phyloP scores from a whole-genome alignment of 2,797 vertebrate species.

The Crocodylus rhombifer region DNA sequence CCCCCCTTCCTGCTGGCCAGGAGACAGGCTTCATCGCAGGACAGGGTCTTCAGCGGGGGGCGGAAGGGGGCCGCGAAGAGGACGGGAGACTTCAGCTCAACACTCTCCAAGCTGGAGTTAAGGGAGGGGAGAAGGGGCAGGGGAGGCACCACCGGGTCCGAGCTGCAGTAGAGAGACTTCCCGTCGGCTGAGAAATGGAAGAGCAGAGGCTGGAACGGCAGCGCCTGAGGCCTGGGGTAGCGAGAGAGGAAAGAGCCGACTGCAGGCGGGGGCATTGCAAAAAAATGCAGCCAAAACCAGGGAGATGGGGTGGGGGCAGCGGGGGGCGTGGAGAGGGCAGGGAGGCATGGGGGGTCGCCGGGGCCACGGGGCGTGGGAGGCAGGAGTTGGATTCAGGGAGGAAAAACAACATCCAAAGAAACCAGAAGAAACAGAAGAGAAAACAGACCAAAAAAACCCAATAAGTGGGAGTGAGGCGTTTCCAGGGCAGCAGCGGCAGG shows the following conservation, averaged over 20 bases:
- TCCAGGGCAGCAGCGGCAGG: slow-evolving; percentile 10
- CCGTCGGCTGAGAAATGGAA: slow-evolving; percentile 77
- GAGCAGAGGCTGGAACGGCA: slow-evolving; percentile 82
- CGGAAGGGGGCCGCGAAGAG: background rate
- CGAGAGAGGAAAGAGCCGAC: background rate
- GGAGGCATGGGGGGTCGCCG: background rate
- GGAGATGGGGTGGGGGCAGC: background rate
- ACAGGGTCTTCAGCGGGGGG: background rate
- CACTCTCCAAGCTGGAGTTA: background rate
- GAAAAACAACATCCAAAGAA: background rate
- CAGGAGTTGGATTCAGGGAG: slow-evolving; percentile 40
- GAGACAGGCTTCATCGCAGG: slow-evolving; percentile 19
- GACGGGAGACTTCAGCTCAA: background rate
- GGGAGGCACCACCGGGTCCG: slow-evolving; percentile 49
- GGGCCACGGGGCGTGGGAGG: background rate
- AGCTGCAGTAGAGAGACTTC: slow-evolving; percentile 62
- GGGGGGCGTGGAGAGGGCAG: background rate
- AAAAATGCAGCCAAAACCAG: background rate
- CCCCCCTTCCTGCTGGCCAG: background rate
- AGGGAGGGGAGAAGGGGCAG: background rate
- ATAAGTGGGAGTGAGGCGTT: background rate
- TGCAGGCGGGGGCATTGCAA: slow-evolving; percentile 29
- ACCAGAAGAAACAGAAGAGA: background rate
- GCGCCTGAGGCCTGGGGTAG: background rate
- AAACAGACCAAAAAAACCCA: background rate